phyloP scores from a whole-genome alignment of 2,113 vertebrate species.

The Falco punctatus region DNA sequence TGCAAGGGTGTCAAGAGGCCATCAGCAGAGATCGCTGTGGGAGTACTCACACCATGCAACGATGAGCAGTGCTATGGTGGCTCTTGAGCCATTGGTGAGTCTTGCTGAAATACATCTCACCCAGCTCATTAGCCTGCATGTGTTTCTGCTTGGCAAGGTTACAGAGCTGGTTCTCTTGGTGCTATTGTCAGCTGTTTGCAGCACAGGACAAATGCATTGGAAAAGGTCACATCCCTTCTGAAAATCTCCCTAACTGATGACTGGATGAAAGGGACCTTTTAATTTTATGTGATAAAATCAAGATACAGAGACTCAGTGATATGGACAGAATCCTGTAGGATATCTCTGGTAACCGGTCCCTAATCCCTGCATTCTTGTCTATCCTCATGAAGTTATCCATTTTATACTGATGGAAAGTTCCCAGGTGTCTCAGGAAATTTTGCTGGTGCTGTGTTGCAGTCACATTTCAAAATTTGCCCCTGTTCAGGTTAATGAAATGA shows the following conservation, averaged over 20 bases:
- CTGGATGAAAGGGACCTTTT: neutral
- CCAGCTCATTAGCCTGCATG: accelerated
- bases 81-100: neutral
- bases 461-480: neutral
- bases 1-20: neutral
- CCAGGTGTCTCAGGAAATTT: neutral
- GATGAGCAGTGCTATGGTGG: neutral
- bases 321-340: neutral
- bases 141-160: neutral
- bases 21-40: accelerated
- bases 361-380: neutral
- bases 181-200: neutral
- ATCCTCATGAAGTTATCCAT: neutral
- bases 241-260: neutral
- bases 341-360: neutral
- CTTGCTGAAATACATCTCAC: neutral
- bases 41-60: neutral
- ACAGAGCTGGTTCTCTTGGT: neutral
- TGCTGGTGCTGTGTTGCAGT: neutral
- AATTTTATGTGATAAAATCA: neutral
- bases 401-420: neutral
- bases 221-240: neutral
- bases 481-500: constrained; percentile 44
- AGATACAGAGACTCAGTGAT: neutral
- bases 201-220: neutral